Percentiles rank a stretch among this genome's conserved stretches.
These are phyloP conservation scores for Caenorhabditis sp. DNA, from an alignment of 2,888 invertebrate genomes.

Conservation along the genomic window DNA sequence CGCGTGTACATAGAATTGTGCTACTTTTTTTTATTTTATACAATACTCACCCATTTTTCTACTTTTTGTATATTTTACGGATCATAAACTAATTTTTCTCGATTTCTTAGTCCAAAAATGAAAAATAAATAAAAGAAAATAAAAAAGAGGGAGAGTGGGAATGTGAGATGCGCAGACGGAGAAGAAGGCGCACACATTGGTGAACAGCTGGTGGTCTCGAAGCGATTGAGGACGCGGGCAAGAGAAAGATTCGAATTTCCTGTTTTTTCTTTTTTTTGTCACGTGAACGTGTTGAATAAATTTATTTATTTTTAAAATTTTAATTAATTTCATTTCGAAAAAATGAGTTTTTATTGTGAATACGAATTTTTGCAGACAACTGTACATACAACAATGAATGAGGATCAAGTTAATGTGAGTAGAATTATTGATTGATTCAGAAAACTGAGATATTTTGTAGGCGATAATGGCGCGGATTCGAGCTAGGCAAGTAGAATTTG, in stretches of 20 bases:
- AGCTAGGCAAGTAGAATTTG: slow-evolving; percentile 29
- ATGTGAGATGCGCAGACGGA: slow-evolving; percentile 7
- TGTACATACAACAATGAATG: not conserved
- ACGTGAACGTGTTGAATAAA: not conserved
- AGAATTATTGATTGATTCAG: not conserved
- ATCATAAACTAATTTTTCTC: not conserved
- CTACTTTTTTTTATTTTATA: not conserved
- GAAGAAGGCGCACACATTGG: slow-evolving; percentile 13
- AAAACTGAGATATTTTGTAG: slow-evolving; percentile 12
- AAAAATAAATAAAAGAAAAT: not conserved
- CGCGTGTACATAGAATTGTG: not conserved
- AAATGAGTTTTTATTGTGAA: not conserved
- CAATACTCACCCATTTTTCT: not conserved
- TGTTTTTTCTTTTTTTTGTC: not conserved
- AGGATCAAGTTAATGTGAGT: slow-evolving; percentile 4
- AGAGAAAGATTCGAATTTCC: slow-evolving; percentile 17
- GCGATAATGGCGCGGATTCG: slow-evolving; percentile 49
- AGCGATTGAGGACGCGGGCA: slow-evolving; percentile 19
- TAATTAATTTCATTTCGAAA: not conserved
- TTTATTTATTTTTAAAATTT: not conserved
- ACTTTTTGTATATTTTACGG: not conserved
- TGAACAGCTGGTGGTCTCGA: slow-evolving; percentile 15
- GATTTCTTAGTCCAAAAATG: not conserved
- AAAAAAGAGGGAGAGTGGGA: not conserved
- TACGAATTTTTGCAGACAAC: not conserved